Evolutionary conservation across 2,113 vertebrate species (phyloP).

Genomic region (Brachypodius melanocephalos): DNA sequence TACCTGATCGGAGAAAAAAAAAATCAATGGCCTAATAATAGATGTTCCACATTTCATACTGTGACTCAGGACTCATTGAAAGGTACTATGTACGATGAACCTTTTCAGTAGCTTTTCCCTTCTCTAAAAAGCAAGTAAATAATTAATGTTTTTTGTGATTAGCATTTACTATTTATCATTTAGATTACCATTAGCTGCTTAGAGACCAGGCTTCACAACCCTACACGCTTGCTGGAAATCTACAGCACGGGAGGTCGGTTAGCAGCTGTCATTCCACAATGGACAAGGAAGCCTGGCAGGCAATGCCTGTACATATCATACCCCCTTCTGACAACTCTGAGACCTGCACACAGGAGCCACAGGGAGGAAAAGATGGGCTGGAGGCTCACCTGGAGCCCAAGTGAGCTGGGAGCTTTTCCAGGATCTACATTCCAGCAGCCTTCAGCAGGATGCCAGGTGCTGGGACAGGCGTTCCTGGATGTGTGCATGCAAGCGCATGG

Average conservation of each 20-base stretch:
- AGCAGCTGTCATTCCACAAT: not conserved
- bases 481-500: accelerated
- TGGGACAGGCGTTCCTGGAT: not conserved
- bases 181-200: not conserved
- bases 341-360: not conserved
- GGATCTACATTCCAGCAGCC: not conserved
- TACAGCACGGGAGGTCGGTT: not conserved
- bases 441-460: not conserved
- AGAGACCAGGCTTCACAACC: not conserved
- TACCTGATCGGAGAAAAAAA: not conserved
- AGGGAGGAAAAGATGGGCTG: not conserved
- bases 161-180: not conserved
- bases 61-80: not conserved
- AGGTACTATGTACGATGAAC: not conserved
- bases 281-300: not conserved
- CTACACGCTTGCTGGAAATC: not conserved
- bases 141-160: not conserved
- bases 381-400: not conserved
- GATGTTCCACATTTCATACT: not conserved
- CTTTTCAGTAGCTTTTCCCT: not conserved
- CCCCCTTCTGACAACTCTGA: not conserved
- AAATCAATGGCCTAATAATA: conserved; percentile 44
- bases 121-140: not conserved
- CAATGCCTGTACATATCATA: not conserved
- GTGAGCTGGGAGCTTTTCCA: not conserved